Evolutionary conservation across 2,888 invertebrate species (phyloP).

Genomic region (Muscina levida): DNA sequence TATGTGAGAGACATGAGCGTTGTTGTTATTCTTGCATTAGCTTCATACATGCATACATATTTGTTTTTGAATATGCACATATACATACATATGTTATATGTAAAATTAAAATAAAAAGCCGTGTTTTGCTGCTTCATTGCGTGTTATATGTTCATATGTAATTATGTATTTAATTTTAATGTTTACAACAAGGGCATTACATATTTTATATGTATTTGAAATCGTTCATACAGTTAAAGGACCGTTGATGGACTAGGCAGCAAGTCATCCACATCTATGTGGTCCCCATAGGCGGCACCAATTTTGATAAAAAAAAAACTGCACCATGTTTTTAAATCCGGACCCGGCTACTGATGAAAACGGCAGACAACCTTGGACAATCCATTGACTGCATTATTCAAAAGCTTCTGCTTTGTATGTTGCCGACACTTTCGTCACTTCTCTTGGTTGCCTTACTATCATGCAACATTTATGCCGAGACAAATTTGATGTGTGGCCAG

Average conservation of each 20-base stretch:
- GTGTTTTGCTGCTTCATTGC: no score
- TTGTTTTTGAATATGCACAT: no score
- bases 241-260: conserved; percentile 25
- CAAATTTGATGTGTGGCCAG: not conserved
- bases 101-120: no score
- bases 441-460: not conserved
- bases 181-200: no score
- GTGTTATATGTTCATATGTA: no score
- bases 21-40: no score
- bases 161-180: no score
- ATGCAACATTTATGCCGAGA: not conserved
- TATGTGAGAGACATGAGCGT: no score
- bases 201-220: no score
- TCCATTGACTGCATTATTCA: conserved; percentile 17
- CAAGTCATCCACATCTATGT: conserved; percentile 27
- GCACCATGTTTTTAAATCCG: conserved; percentile 21
- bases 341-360: conserved; percentile 23
- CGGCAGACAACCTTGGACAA: conserved; percentile 29
- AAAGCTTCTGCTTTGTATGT: conserved; percentile 1
- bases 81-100: no score
- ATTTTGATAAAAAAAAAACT: conserved; percentile 33
- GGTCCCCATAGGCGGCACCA: conserved; percentile 34
- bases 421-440: not conserved
- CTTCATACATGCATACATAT: no score
- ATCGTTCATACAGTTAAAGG: no score